These are phyloP conservation scores for Urocitellus parryii DNA, from an alignment of 2,113 vertebrate genomes.

Conservation along the genomic window DNA sequence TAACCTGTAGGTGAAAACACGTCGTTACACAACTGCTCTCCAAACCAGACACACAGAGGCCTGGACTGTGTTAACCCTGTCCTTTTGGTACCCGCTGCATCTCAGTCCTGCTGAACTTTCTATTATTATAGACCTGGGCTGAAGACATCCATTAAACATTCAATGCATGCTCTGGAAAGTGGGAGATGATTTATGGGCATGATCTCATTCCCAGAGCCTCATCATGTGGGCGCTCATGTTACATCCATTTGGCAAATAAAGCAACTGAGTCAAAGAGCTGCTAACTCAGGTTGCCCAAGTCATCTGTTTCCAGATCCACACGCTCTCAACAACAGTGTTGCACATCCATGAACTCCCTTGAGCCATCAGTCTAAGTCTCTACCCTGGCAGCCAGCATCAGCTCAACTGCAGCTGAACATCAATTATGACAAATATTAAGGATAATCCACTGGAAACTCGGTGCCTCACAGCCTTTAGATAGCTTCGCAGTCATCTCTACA, in stretches of 20 bases:
- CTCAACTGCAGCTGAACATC: neutral
- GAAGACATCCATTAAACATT: neutral
- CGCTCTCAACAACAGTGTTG: neutral
- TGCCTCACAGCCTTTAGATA: neutral
- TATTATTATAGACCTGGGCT: neutral
- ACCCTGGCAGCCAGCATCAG: neutral
- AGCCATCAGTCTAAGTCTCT: neutral
- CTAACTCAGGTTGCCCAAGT: neutral
- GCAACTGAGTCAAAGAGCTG: neutral
- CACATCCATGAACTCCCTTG: neutral
- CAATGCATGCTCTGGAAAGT: neutral
- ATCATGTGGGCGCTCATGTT: neutral
- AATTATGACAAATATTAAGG: neutral
- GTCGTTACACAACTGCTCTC: neutral
- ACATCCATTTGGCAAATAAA: neutral
- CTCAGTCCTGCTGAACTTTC: neutral
- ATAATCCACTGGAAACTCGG: neutral
- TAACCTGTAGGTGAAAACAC: constrained; percentile 43
- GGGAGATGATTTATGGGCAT: neutral
- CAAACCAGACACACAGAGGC: neutral
- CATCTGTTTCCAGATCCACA: neutral
- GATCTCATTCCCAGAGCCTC: neutral
- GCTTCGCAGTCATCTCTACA: neutral
- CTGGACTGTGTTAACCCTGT: neutral
- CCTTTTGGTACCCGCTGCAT: neutral